These are phyloP conservation scores for Aplysina aerophoba DNA, from an alignment of 37 sponge, comb jelly and placozoan genomes.

Conservation along the genomic window DNA sequence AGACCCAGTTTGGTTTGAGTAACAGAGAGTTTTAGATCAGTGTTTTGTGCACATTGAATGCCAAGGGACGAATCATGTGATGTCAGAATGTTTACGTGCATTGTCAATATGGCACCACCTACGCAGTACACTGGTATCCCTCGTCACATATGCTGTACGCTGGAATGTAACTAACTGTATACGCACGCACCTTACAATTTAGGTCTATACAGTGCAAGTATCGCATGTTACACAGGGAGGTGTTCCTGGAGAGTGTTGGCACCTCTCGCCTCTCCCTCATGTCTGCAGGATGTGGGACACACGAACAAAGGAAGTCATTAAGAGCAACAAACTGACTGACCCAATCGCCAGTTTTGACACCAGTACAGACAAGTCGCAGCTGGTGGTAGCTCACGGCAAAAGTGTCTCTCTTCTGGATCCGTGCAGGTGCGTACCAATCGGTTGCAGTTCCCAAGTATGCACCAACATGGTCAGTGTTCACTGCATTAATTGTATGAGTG, in stretches of 20 bases:
- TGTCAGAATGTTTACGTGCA: too few species aligned
- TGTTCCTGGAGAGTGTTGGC: background rate
- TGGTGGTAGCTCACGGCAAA: slow-evolving; percentile 68
- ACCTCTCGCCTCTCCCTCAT: background rate
- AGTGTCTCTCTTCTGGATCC: slow-evolving; percentile 62
- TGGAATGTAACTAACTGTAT: too few species aligned
- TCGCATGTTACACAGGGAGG: too few species aligned
- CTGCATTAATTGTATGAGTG: too few species aligned
- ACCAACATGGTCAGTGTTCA: too few species aligned
- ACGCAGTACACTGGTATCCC: too few species aligned
- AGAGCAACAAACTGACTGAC: slow-evolving; percentile 26
- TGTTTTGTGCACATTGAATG: too few species aligned
- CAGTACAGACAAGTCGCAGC: slow-evolving; percentile 39
- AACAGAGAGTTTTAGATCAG: too few species aligned
- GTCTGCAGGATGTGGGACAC: slow-evolving; percentile 73
- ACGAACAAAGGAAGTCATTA: slow-evolving; percentile 33
- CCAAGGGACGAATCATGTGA: too few species aligned
- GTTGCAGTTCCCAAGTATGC: background rate
- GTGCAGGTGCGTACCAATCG: slow-evolving; percentile 40
- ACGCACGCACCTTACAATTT: background rate
- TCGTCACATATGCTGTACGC: too few species aligned
- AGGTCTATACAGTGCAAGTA: background rate
- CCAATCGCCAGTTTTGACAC: slow-evolving; percentile 75
- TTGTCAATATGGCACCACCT: too few species aligned
- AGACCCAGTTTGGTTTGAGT: too few species aligned